Conservation (phyloP, 2,888 invertebrate genomes). For the Neoscelio sp. region DNA sequence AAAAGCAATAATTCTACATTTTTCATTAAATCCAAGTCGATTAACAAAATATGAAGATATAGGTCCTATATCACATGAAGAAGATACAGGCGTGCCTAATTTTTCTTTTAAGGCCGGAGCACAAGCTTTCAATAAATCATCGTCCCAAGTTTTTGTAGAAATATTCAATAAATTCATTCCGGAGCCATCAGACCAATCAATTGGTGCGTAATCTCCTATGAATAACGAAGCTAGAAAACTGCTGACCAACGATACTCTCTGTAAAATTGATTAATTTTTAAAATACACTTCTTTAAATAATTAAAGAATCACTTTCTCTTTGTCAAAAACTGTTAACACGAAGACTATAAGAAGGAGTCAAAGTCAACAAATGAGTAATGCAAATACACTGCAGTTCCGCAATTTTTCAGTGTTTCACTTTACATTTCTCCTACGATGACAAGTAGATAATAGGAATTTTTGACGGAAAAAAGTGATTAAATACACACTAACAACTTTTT, state of each 20-base stretch:
- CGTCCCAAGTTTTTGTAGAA: conserved; percentile 90
- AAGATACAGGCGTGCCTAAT: conserved; percentile 90
- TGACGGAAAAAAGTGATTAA: no score
- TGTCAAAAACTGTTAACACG: no score
- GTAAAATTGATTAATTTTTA: conserved; percentile 60
- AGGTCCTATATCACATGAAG: conserved; percentile 88
- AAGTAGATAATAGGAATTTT: no score
- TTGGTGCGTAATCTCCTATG: conserved; percentile 93
- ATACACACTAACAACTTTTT: no score
- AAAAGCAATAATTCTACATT: conserved; percentile 93
- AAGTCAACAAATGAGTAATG: no score
- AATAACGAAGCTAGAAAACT: conserved; percentile 96
- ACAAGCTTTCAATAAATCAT: conserved; percentile 90
- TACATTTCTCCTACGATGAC: no score
- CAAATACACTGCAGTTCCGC: no score
- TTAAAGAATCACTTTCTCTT: no score
- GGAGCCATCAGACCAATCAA: conserved; percentile 96
- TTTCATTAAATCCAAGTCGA: conserved; percentile 92
- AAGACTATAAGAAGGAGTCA: no score
- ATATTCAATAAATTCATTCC: conserved; percentile 98
- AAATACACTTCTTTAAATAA: no score
- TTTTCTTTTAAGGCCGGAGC: conserved; percentile 90
- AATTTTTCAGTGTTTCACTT: no score
- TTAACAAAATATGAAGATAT: conserved; percentile 92
- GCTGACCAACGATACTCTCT: conserved; percentile 96